Percentiles rank a stretch among this genome's conserved stretches.
Conservation (phyloP, 2,797 vertebrate genomes). For the Artibeus lituratus region DNA sequence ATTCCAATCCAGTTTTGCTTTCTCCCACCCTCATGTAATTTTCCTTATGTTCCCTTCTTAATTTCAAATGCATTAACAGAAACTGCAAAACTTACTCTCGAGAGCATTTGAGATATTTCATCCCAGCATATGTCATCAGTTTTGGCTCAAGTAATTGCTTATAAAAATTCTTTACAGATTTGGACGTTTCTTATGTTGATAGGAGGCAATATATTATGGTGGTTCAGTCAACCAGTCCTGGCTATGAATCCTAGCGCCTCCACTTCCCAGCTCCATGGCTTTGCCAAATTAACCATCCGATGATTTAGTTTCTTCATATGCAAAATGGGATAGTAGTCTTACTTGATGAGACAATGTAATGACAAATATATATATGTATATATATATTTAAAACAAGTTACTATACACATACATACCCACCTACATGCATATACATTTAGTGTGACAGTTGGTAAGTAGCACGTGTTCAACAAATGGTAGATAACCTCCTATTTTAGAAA, state of each 20-base stretch:
- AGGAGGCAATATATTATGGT: not conserved
- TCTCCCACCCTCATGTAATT: not conserved
- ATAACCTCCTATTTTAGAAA: not conserved
- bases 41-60: not conserved
- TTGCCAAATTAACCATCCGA: not conserved
- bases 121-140: not conserved
- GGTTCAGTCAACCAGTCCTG: not conserved
- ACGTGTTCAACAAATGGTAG: not conserved
- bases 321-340: not conserved
- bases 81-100: not conserved
- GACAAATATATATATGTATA: not conserved
- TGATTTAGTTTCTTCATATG: not conserved
- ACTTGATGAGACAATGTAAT: not conserved
- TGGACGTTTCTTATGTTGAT: not conserved
- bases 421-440: not conserved
- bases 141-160: not conserved
- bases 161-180: not conserved
- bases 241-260: not conserved
- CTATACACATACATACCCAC: not conserved
- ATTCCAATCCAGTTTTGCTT: not conserved
- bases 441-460: not conserved
- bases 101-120: not conserved
- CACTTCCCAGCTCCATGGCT: not conserved
- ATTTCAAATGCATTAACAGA: not conserved
- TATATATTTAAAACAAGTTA: not conserved